Conservation (phyloP, 2,888 invertebrate species). For the Oscheius sp. region DNA sequence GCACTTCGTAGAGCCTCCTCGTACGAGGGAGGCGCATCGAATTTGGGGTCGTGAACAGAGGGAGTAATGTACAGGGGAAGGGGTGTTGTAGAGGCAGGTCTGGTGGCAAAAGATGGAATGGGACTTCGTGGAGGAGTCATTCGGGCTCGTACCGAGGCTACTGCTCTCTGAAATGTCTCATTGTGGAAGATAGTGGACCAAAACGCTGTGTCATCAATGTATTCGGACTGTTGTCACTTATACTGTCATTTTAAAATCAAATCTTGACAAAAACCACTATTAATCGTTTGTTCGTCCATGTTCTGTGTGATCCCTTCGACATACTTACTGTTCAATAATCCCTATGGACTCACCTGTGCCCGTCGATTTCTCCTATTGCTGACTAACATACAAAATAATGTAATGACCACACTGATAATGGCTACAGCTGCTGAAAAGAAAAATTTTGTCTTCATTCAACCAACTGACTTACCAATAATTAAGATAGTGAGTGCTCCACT, state of each 20-base stretch:
- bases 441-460: conserved; percentile 21
- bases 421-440: conserved; percentile 49
- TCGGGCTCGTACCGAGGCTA: conserved; percentile 18
- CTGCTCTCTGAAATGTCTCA: conserved; percentile 17
- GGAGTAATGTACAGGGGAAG: conserved; percentile 52
- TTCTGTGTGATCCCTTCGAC: no score
- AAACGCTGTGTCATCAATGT: no score
- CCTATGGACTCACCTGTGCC: conserved; percentile 33
- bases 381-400: conserved; percentile 56
- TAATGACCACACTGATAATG: conserved; percentile 54
- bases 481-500: conserved; percentile 53
- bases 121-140: conserved; percentile 30
- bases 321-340: no score
- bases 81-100: conserved; percentile 24
- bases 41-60: conserved; percentile 47
- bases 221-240: no score
- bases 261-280: no score
- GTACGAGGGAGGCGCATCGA: conserved; percentile 55
- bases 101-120: conserved; percentile 28
- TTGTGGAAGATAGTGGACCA: neutral
- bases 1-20: conserved; percentile 51
- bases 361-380: conserved; percentile 47
- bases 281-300: no score
- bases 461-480: conserved; percentile 28
- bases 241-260: no score